Evolutionary conservation across 2,888 invertebrate species (phyloP), one percentile per base, ranked within the genome.

Genomic region (Drosophila acutilabella): DNA sequence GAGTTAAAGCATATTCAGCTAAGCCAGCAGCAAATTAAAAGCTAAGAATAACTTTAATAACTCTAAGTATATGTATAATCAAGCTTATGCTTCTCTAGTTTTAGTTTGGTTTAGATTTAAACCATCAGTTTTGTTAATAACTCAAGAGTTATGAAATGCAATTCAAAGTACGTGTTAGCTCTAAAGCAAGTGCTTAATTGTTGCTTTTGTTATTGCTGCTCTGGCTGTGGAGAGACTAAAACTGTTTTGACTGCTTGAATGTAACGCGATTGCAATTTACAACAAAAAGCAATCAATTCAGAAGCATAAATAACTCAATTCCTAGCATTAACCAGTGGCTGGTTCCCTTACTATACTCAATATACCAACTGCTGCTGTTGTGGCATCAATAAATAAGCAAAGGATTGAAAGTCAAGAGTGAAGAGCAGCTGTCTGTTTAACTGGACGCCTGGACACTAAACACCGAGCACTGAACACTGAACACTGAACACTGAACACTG

Each of bases 271-370:
- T 48, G 33, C 57, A 61, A 78, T 81, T 79, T 78, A 74, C 76
- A 82, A 78, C 77, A 82, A 79, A 82, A 68, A 84, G 79, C 85
- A 86, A 86, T 85, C 89, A 88, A 87, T 88, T 80, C 71, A 72
- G 69, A 60, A 74, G 78, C 86, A 87, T 80, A 87, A 87, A 87
- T 87, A 88, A 87, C 89, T 87, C 87, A 85, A 88, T 87, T 84
- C 79, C 56, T 57, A 51, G 65, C 71, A 76, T 66, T 74, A 76
- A 64, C 77, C 53, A 69, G 6, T 58, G 64, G 33, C 18, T 66
- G 51, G 56, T 14, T 42, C 45, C 23, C 16, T 23, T 1, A 36
- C 23, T 40, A 52, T 18, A 33, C 33, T 2, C 18, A 10, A 41
- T 7, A 14, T 11, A 38, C 16, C 36, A 11, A 26, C 44, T 60